These are phyloP conservation scores for Drosophila cracens DNA, from an alignment of 2,888 invertebrate species.

Conservation along the genomic window DNA sequence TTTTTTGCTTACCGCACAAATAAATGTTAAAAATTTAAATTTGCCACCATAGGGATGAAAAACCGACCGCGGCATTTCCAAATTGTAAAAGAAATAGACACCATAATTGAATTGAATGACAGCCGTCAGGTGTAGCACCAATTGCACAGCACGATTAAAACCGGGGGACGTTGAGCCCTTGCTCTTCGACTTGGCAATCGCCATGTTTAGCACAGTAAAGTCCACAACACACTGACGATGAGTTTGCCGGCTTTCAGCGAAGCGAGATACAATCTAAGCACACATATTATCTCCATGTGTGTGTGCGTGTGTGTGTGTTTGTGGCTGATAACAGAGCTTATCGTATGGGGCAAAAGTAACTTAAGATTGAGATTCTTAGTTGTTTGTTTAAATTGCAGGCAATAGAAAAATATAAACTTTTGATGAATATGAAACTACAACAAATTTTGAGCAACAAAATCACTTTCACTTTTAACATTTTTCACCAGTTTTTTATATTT, in stretches of 20 bases:
- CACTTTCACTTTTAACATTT: slow-evolving; percentile 31
- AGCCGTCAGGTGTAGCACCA: slow-evolving; percentile 86
- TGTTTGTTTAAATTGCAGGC: slow-evolving; percentile 25
- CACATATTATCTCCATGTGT: slow-evolving; percentile 15
- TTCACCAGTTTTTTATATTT: background rate
- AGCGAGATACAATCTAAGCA: slow-evolving; percentile 12
- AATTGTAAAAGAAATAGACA: slow-evolving; percentile 89
- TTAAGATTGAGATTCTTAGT: slow-evolving; percentile 13
- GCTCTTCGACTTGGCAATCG: slow-evolving; percentile 56
- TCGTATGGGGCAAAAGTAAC: slow-evolving; percentile 38
- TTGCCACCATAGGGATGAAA: slow-evolving; percentile 88
- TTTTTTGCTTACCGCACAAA: slow-evolving; percentile 89
- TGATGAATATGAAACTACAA: background rate
- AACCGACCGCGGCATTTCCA: slow-evolving; percentile 86
- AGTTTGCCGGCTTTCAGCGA: slow-evolving; percentile 49
- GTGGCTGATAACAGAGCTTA: slow-evolving; percentile 52
- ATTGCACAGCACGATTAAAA: slow-evolving; percentile 74
- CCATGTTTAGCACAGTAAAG: slow-evolving; percentile 63
- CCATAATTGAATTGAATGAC: slow-evolving; percentile 89
- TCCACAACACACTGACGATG: slow-evolving; percentile 67
- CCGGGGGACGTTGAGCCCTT: slow-evolving; percentile 70
- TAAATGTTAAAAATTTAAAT: slow-evolving; percentile 93
- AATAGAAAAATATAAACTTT: background rate
- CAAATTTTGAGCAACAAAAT: slow-evolving; percentile 10
- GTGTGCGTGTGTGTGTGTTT: slow-evolving; percentile 5